Conservation (phyloP, 2,113 vertebrate species). For the Labeo catla region DNA sequence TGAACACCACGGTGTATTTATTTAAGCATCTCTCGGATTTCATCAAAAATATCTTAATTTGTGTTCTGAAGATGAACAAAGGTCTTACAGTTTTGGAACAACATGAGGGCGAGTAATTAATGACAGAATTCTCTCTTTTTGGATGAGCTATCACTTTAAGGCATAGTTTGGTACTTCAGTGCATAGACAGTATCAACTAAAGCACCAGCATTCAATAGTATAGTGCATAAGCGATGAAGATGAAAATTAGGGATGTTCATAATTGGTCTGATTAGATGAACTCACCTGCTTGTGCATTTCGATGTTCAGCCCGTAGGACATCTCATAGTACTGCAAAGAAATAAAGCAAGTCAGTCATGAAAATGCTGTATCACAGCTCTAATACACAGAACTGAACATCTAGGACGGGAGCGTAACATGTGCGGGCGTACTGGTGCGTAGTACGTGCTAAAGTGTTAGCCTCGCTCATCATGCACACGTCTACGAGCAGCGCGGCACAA, state of each 20-base stretch:
- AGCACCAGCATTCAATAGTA: background rate
- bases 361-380: background rate
- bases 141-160: background rate
- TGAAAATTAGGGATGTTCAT: background rate
- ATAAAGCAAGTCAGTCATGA: background rate
- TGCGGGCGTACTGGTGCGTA: background rate
- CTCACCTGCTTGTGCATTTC: conserved; percentile 87
- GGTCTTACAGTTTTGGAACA: background rate
- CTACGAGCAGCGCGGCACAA: background rate
- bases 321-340: conserved; percentile 82
- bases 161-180: background rate
- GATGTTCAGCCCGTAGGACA: conserved; percentile 89
- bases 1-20: too few species aligned
- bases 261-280: background rate
- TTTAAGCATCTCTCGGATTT: too few species aligned
- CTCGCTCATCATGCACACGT: conserved; percentile 1
- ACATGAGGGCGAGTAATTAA: too few species aligned
- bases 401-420: background rate
- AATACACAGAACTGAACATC: background rate
- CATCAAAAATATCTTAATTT: too few species aligned
- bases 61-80: background rate
- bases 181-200: background rate
- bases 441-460: background rate
- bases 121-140: too few species aligned
- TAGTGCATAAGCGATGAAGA: background rate